Base-by-base conservation (phyloP, 2,113 vertebrate genomes). In the Murina feae region DNA sequence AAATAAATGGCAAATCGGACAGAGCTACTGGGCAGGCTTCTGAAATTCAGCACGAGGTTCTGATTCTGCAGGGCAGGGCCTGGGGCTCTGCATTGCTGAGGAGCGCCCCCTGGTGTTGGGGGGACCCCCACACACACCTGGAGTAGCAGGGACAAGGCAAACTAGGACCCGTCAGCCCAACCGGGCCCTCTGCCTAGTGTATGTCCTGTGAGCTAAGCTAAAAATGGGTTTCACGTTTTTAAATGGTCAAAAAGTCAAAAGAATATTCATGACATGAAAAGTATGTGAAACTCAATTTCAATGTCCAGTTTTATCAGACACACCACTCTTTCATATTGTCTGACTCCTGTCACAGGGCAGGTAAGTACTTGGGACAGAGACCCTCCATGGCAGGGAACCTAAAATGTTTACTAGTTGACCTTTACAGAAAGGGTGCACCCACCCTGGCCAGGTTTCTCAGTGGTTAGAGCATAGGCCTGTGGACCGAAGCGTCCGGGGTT, bases 1-100 rank as follows among this genome's bases (percentile, higher is more conserved):
- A 12, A 6, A n/a, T 1, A 5, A 8, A 14, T 20, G 6, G 60
- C 1, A 11, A 4, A 9, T 7, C 0, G 20, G 44, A 14, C n/a
- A 17, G 35, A 79, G 69, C 55, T 20, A 1, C 5, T 4, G 69
- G 53, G 49, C 1, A 0, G 28, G 12, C 8, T 35, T 9, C 28
- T 74, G 10, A 25, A 25, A 6, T 10, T 14, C 39, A 16, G 75
- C 0, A 2, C 30, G 30, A 16, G 49, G 9, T 23, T n/a, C 5
- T 0, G 0, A 6, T n/a, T 49, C 20, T 7, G 3, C 37, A 37
- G 37, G 20, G 20, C 4, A 17, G 14, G n/a, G 58, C 37, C 82
- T 35, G 75, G 51, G 55, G 4, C 6, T 55, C 72, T 69, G 9
- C 8, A 16, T 37, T 9, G 14, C 23, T 7, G 5, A 7, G 47